Evolutionary conservation across 2,113 vertebrate species (phyloP), one percentile per base, ranked within the genome.

Genomic region (Pipra filicauda): DNA sequence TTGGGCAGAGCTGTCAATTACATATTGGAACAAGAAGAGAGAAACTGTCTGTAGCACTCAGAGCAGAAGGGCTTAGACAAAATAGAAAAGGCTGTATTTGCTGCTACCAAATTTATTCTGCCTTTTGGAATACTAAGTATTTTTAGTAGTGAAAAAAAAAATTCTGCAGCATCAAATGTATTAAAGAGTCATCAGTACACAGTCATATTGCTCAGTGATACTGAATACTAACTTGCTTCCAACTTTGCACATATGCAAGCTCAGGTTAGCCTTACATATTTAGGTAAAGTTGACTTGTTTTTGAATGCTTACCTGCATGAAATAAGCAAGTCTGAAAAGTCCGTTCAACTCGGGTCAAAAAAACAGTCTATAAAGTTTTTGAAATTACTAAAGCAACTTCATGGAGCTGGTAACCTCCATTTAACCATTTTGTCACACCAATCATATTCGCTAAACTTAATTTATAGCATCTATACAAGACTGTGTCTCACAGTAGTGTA

Each of bases 1-100:
- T 75, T 93, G 73, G 75, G 83, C 76, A 93, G 80, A 96, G 65
- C 80, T 92, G 73, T 93, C 95, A 88, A 89, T 96, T 94, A 84
- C 9, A 51, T 94, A 91, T 73, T 89, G 81, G 67, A 96, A 91
- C 57, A 91, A 92, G 88, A 93, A 88, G 82, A 85, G 81, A 95
- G 79, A 94, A 92, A 72, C 66, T 91, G 41, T 85, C 84, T 74
- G 41, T 78, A 78, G 72, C 30, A 79, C 62, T 94, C 94, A 82
- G n/a, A 64, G 57, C 37, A 91, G 75, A 90, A 88, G n/a, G 51
- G 41, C 90, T 94, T 90, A 80, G 85, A 78, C 44, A 81, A 91
- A 89, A 72, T 9, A 88, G 65, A 46, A 74, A 61, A 90, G 85
- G 35, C 49, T 0, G 0, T 57, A 49, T 85, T 85, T 75, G 61